Base-by-base conservation (phyloP, 1,140 invertebrate species). In the Drosophila bipectinata region DNA sequence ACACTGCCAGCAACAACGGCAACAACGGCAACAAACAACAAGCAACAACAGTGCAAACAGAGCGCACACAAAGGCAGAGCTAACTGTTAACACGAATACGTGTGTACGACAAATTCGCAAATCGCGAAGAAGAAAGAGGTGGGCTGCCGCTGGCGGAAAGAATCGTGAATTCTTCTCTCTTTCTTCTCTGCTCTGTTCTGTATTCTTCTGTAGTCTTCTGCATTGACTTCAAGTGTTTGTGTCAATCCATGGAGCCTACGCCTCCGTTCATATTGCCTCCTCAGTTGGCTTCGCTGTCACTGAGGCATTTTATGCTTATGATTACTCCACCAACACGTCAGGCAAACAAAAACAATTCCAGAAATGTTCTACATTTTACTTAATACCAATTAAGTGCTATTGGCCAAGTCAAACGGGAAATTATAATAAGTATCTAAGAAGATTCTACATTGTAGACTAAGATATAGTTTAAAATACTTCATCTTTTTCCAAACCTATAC, bases 1-100 rank as follows among this genome's bases (percentile, higher is more conserved):
- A 6, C 57, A 62, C 26, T 7, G 66, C 10, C 60, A 56, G 7
- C 55, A 56, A 47, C 54, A 73, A 21, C 62, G 39, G n/a, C 52
- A 51, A 48, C 54, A 68, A 51, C 32, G 6, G 18, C 44, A 47
- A 21, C 44, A 21, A 47, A 48, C 32, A 56, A 58, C 54, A 66
- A 48, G 24, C 59, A 56, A 49, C 57, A 69, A 39, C 57, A 41
- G 37, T 72, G 53, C 55, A 79, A 71, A 67, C 78, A 73, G 66
- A 73, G 72, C 80, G 64, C 75, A 75, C 57, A 82, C 79, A 84
- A 75, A 64, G 59, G 74, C 75, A 82, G 57, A 83, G 75, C 63
- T 83, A 83, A 83, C 79, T 83, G 79, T 83, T 83, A 71, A 57
- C 77, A 55, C 37, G 51, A 59, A 79, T 34, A 57, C 61, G 58